Evolutionary conservation across 92 coral and sea anemone genomes (phyloP), one percentile per base, ranked within the genome.

Genomic region (Epizoanthus stellaris): DNA sequence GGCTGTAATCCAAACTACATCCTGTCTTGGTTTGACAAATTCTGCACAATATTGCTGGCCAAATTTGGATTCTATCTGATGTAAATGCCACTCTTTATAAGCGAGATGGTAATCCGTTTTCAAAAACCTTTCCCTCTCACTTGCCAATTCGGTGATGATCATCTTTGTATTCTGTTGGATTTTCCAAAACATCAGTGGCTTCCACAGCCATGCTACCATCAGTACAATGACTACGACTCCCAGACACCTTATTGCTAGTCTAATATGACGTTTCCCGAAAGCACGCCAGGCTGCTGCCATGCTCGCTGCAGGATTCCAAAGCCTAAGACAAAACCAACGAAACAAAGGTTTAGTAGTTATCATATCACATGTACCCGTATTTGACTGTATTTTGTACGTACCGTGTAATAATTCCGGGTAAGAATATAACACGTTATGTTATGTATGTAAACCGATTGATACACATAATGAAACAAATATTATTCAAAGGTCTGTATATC

Each of bases 1-100:
- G 5, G 87, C 88, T 0, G 96, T 93, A 53, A 93, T 80, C 96
- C 96, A 93, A 23, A 92, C 83, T 20, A 89, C 85, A 15, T 88
- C 86, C 23, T 63, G 45, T 80, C 89, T 70, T 6, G 91, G 82
- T 59, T 77, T 86, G 16, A 73, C 54, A 20, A 43, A 73, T 16
- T 86, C 81, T 62, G 82, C 19, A 71, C 94, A 93, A 87, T 86
- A 93, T 6, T 79, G 85, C 73, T 85, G 91, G 6, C 92, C 92
- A 42, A 76, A 93, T 6, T 73, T 66, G 11, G 79, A 82, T 70
- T 93, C 96, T 14, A 93, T 23, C 63, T 88, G 85, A 66, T 93
- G 87, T 61, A 91, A 67, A 17, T 82, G 72, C 96, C 96, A 93
- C 57, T 91, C 94, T 60, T 93, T 82, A 38, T 66, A 66, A 9